A percentile compares a stretch with the other conserved stretches of the same genome.
Conservation (phyloP, 2,888 invertebrate genomes). For the Caradrina clavipalpis region DNA sequence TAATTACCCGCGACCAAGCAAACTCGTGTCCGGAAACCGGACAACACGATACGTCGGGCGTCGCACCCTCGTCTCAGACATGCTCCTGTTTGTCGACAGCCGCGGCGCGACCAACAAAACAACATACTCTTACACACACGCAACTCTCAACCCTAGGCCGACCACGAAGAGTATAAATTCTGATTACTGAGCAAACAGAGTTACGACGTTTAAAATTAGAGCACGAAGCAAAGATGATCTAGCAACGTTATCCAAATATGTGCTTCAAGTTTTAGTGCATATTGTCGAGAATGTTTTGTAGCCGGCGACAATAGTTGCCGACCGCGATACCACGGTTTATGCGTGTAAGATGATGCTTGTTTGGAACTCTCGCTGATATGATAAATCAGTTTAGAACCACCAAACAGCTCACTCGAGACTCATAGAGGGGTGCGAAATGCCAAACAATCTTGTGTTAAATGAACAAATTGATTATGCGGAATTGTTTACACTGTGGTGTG, state of each 20-base stretch:
- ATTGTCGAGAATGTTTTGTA: conserved; percentile 86
- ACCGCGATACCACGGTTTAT: conserved; percentile 87
- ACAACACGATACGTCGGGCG: conserved; percentile 86
- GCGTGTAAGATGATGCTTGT: conserved; percentile 91
- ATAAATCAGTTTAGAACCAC: conserved; percentile 89
- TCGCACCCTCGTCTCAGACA: conserved; percentile 87
- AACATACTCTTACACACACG: conserved; percentile 35
- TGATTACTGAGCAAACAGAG: conserved; percentile 41
- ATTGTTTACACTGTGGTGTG: conserved; percentile 62
- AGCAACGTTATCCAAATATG: conserved; percentile 83
- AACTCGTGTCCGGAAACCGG: conserved; percentile 88
- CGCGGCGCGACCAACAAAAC: conserved; percentile 57
- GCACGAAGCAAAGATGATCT: conserved; percentile 74
- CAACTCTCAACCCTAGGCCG: conserved; percentile 66
- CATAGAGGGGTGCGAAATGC: conserved; percentile 81
- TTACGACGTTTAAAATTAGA: conserved; percentile 70
- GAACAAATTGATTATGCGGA: conserved; percentile 84
- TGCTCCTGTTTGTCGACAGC: conserved; percentile 76
- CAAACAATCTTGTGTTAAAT: conserved; percentile 85
- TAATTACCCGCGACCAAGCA: conserved; percentile 83
- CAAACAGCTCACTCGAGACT: conserved; percentile 86
- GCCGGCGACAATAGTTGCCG: conserved; percentile 73
- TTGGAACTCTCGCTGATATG: conserved; percentile 87
- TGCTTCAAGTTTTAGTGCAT: conserved; percentile 82
- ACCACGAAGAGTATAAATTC: conserved; percentile 66